Conservation (phyloP, 2,888 invertebrate genomes). For the Ligdia adustata region DNA sequence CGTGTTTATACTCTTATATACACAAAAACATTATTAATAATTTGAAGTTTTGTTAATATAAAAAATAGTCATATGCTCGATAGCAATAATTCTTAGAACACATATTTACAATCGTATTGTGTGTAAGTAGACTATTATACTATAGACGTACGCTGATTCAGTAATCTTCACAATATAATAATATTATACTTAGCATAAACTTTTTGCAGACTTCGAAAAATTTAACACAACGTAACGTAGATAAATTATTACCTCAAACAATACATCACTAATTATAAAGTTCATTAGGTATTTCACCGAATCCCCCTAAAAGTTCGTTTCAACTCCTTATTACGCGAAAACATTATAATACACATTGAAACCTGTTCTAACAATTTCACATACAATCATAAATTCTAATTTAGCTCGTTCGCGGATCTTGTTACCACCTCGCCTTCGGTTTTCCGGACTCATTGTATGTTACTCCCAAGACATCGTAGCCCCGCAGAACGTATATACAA, state of each 20-base stretch:
- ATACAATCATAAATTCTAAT: conserved; percentile 84
- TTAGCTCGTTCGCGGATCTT: conserved; percentile 76
- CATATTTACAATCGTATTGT: no score
- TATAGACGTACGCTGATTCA: no score
- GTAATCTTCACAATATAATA: no score
- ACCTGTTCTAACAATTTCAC: conserved; percentile 79
- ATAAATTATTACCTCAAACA: conserved; percentile 17
- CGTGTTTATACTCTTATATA: no score
- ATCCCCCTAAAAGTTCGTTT: conserved; percentile 58
- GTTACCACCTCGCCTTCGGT: conserved; percentile 75
- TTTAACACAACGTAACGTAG: conserved; percentile 2
- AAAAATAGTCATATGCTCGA: no score
- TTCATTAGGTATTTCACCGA: conserved; percentile 55
- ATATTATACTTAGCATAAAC: no score
- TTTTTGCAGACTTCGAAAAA: background rate
- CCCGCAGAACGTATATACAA: conserved; percentile 76
- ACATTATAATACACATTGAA: conserved; percentile 68
- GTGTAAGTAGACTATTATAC: no score
- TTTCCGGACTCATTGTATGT: conserved; percentile 77
- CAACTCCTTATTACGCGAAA: conserved; percentile 56
- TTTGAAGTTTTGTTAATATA: no score
- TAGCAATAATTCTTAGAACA: no score
- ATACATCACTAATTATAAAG: conserved; percentile 56
- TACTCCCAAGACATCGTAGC: conserved; percentile 79
- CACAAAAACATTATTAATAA: no score